Evolutionary conservation across 2,888 invertebrate genomes (phyloP).

Genomic region (Archaeoteleia sp.): DNA sequence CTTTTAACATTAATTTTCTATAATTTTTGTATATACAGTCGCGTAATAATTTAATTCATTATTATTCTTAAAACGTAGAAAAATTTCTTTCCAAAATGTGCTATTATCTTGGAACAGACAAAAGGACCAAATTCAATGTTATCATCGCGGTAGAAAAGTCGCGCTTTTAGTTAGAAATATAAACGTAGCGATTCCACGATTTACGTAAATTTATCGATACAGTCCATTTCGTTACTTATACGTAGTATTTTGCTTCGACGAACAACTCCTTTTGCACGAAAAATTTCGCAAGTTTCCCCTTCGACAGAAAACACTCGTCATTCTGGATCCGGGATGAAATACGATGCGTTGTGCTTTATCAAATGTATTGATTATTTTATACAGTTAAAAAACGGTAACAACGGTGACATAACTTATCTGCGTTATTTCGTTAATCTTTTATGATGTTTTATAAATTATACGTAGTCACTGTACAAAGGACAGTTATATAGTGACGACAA

Average conservation of each 20-base stretch:
- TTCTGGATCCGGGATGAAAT: constrained; percentile 11
- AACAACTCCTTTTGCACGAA: constrained; percentile 7
- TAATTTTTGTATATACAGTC: no score
- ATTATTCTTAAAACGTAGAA: constrained; percentile 5
- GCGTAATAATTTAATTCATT: no score
- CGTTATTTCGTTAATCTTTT: background rate
- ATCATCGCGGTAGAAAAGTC: constrained; percentile 12
- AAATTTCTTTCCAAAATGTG: constrained; percentile 7
- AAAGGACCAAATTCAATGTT: constrained; percentile 20
- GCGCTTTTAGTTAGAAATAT: constrained; percentile 9
- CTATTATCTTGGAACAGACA: constrained; percentile 8
- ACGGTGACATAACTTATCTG: background rate
- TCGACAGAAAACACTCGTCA: constrained; percentile 13
- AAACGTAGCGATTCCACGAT: constrained; percentile 15
- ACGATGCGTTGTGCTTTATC: constrained; percentile 1
- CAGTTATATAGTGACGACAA: no score
- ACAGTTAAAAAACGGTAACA: background rate
- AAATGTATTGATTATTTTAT: constrained; percentile 17
- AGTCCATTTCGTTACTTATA: constrained; percentile 21
- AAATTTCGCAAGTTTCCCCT: constrained; percentile 19
- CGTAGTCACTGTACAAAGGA: no score
- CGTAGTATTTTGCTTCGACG: constrained; percentile 11
- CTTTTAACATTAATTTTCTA: no score
- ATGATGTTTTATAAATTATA: background rate
- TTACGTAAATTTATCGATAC: constrained; percentile 29